Percentiles rank a stretch among this genome's conserved stretches.
Evolutionary conservation across 2,888 invertebrate species (phyloP).

Genomic region (Penaeus monodon): DNA sequence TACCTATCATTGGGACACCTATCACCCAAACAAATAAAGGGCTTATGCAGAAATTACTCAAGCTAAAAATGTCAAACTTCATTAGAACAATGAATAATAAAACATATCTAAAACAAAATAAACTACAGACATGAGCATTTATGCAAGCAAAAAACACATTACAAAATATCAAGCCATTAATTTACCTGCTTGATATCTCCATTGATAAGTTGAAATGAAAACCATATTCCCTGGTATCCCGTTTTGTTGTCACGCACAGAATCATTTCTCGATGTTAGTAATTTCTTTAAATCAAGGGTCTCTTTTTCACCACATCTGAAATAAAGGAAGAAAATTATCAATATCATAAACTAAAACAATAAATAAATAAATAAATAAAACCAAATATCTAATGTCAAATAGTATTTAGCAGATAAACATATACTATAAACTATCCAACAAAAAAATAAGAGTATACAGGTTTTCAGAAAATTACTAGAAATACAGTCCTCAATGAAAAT

Average conservation of each 20-base stretch:
- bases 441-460: background rate
- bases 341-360: background rate
- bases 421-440: background rate
- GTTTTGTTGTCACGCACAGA: slow-evolving; percentile 29
- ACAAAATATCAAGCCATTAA: background rate
- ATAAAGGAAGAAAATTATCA: background rate
- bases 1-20: too few relatives aligned
- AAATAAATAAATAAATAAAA: background rate
- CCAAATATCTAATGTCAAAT: background rate
- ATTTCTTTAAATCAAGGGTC: slow-evolving; percentile 54
- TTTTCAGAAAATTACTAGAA: background rate
- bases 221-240: slow-evolving; percentile 42
- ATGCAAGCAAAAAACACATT: background rate
- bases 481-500: background rate
- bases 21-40: too few relatives aligned
- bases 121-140: too few relatives aligned
- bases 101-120: background rate
- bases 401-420: background rate
- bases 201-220: slow-evolving; percentile 55
- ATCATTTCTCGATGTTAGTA: slow-evolving; percentile 43
- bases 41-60: too few relatives aligned
- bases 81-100: background rate
- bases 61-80: background rate
- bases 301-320: slow-evolving; percentile 65
- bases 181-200: slow-evolving; percentile 63